phyloP scores from a whole-genome alignment of 2,797 vertebrate genomes.

The Sebastes elongatus region DNA sequence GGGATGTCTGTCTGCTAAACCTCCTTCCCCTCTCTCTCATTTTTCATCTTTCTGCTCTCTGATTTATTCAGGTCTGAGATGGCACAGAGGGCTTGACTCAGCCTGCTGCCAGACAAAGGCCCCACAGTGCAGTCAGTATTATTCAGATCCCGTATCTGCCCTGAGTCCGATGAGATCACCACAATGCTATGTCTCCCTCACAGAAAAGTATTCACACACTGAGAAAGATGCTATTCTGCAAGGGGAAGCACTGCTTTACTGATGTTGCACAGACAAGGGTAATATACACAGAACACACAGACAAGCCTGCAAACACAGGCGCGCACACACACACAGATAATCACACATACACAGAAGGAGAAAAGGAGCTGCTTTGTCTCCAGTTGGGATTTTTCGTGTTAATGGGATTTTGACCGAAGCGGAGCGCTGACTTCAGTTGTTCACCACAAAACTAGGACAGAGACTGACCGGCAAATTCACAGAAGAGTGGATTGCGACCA shows the following conservation, averaged over 20 bases:
- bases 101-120: slow-evolving; percentile 78
- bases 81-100: slow-evolving; percentile 77
- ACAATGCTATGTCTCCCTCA: slow-evolving; percentile 77
- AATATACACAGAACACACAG: slow-evolving; percentile 54
- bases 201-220: slow-evolving; percentile 70
- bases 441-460: slow-evolving; percentile 36
- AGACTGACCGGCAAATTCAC: too few relatives aligned
- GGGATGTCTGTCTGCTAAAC: slow-evolving; percentile 25
- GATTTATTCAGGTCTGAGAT: slow-evolving; percentile 64
- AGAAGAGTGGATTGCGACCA: too few relatives aligned
- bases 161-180: slow-evolving; percentile 82
- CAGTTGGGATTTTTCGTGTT: slow-evolving; percentile 51
- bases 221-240: slow-evolving; percentile 72
- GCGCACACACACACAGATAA: not conserved
- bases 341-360: slow-evolving; percentile 5
- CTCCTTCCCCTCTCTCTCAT: slow-evolving; percentile 33
- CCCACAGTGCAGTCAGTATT: slow-evolving; percentile 69
- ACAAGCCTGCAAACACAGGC: not conserved
- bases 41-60: slow-evolving; percentile 54
- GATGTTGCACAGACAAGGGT: slow-evolving; percentile 65
- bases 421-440: slow-evolving; percentile 13
- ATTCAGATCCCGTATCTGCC: slow-evolving; percentile 78
- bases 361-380: slow-evolving; percentile 77
- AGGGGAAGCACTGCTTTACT: slow-evolving; percentile 58
- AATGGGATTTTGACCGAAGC: slow-evolving; percentile 51